Conservation (phyloP, 2,888 invertebrate species). For the Drosophila ezoana region DNA sequence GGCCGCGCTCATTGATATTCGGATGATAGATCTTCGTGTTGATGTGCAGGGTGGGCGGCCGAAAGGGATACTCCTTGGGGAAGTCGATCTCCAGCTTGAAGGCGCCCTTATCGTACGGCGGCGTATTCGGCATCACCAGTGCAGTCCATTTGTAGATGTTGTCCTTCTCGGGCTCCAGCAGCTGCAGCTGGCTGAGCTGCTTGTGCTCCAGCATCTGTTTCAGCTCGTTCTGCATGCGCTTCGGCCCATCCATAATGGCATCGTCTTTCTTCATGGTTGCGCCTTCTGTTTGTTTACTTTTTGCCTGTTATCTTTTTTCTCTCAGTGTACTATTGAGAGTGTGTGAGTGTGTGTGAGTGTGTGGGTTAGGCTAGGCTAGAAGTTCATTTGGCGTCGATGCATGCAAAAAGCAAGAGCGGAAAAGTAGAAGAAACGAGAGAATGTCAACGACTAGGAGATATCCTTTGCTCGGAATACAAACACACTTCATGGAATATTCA, state of each 20-base stretch:
- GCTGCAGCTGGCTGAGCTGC: slow-evolving; percentile 92
- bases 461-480: not conserved
- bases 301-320: slow-evolving; percentile 15
- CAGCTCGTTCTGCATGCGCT: slow-evolving; percentile 89
- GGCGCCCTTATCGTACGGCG: slow-evolving; percentile 99
- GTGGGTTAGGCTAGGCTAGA: too few species aligned
- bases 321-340: slow-evolving; percentile 37
- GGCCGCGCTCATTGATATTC: slow-evolving; percentile 99
- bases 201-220: slow-evolving; percentile 94
- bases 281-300: not conserved
- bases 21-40: slow-evolving; percentile 99
- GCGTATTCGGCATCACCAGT: slow-evolving; percentile 97
- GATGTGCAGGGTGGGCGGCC: slow-evolving; percentile 98
- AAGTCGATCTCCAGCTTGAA: slow-evolving; percentile 99
- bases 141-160: slow-evolving; percentile 98
- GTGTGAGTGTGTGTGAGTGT: not conserved
- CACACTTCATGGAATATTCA: too few species aligned
- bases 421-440: not conserved
- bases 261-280: slow-evolving; percentile 48
- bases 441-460: not conserved
- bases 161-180: slow-evolving; percentile 96
- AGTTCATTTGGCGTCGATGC: not conserved
- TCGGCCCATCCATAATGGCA: slow-evolving; percentile 75
- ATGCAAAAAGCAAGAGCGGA: not conserved
- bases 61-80: slow-evolving; percentile 99